These are phyloP conservation scores for Tamandua tetradactyla DNA, from an alignment of 2,797 vertebrate species.

Conservation along the genomic window DNA sequence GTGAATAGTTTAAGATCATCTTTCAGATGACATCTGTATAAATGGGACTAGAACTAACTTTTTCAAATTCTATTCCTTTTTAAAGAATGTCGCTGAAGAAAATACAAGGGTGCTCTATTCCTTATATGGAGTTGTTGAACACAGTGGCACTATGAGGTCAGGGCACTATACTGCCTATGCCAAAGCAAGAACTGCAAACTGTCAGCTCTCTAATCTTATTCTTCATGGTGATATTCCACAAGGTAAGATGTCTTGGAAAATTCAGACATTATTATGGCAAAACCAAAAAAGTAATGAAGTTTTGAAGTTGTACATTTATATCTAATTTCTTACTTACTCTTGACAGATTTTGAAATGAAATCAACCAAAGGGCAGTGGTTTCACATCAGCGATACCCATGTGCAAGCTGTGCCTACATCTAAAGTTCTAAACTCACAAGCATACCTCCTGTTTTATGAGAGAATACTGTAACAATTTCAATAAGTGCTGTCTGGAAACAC, in stretches of 20 bases:
- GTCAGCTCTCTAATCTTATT: constrained; percentile 81
- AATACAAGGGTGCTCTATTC: constrained; percentile 91
- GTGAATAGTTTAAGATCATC: background rate
- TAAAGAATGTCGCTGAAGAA: constrained; percentile 89
- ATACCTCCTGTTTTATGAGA: constrained; percentile 98
- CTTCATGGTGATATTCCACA: constrained; percentile 83
- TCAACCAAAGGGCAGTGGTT: constrained; percentile 93
- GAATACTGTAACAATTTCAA: constrained; percentile 83
- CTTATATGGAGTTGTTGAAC: constrained; percentile 96
- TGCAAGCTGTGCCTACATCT: constrained; percentile 90
- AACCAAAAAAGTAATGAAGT: background rate
- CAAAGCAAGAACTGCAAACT: constrained; percentile 87
- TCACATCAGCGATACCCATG: constrained; percentile 94
- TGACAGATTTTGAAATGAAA: constrained; percentile 82
- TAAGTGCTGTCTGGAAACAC: constrained; percentile 29
- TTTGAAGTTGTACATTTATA: background rate
- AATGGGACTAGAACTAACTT: background rate
- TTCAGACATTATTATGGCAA: background rate
- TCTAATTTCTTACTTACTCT: constrained; percentile 51
- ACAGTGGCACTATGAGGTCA: constrained; percentile 97
- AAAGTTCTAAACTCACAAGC: constrained; percentile 95
- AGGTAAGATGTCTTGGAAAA: constrained; percentile 82
- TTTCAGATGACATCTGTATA: background rate
- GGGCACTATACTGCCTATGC: constrained; percentile 98
- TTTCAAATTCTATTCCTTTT: background rate